phyloP scores from a whole-genome alignment of 2,888 invertebrate species.

The Yponomeuta evonymella region DNA sequence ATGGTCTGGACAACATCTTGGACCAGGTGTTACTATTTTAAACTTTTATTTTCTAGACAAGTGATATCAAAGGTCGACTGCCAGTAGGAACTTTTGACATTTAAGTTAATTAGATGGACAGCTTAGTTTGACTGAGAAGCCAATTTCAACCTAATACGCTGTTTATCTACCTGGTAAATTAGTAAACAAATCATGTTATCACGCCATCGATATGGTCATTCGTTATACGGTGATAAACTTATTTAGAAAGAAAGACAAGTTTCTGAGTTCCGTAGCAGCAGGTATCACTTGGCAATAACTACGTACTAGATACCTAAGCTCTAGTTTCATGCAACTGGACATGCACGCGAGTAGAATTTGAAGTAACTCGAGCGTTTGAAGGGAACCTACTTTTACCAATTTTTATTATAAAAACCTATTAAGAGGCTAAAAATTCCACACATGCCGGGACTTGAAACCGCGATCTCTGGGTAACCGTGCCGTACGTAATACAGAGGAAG shows the following conservation, averaged over 20 bases:
- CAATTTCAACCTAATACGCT: not conserved
- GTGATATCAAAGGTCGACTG: not conserved
- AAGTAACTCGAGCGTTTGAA: not conserved
- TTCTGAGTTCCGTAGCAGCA: not conserved
- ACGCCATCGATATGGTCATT: not conserved
- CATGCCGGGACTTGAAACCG: too few species aligned
- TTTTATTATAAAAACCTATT: too few species aligned
- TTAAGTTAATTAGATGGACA: not conserved
- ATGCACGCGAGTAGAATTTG: not conserved
- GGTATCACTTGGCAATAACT: not conserved
- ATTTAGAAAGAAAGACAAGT: not conserved
- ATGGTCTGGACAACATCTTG: not conserved
- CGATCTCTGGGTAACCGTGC: too few species aligned
- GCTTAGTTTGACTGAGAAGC: not conserved
- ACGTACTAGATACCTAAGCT: not conserved
- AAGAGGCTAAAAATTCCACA: too few species aligned
- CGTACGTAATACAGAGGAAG: too few species aligned
- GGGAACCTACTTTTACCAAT: too few species aligned
- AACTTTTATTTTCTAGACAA: not conserved
- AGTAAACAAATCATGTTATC: not conserved
- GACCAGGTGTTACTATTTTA: not conserved
- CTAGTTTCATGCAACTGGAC: not conserved
- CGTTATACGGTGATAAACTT: not conserved
- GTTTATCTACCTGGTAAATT: not conserved
- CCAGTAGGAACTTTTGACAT: not conserved